Evolutionary conservation across 2,888 invertebrate species (phyloP), one percentile per base, ranked within the genome.

Genomic region (Stramonita haemastoma): DNA sequence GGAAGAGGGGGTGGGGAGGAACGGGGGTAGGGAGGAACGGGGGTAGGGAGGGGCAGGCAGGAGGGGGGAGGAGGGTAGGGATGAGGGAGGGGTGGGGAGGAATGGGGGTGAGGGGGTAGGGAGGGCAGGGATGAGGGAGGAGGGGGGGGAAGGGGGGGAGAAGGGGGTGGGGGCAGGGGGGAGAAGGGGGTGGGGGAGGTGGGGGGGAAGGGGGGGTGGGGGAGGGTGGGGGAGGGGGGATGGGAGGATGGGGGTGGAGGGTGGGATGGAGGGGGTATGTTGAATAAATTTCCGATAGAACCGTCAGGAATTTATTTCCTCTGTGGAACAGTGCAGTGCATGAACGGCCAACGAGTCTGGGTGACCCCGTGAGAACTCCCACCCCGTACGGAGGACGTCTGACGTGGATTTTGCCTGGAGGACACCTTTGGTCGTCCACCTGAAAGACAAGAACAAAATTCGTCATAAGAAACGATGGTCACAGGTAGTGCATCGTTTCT

Each of bases 401-500:
- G 90, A 97, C 98, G 0, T 99, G 99, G 99, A 98, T 98, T 0
- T 96, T 99, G 88, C 99, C 99, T 0, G 99, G 99, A 89, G 99
- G 96, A 99, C 99, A 0, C 98, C 98, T 96, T 98, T 99, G 97
- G 98, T 98, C 91, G 98, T 98, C n/a, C 99, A 99, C 96, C 97
- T 99, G 93, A 99, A 99, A 96, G 99, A 99, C 96, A 99, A 99
- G 96, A 97, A 98, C 95, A 98, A 98, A 95, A 99, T 99, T 95
- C 97, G 99, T 94, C 99, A 99, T 97, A 98, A 98, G 95, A 99
- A 99, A 96, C 97, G 99, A 93, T 99, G 99, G 99, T 99, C 99
- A 91, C 99, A 99, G 97, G 94, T 94, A 90, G 2, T 46, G 46
- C 46, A 46, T 46, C 57, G 87, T 56, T 15, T 66, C 1, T 2